Conservation (phyloP, 2,797 vertebrate species). For the Rhinoraja longicauda region DNA sequence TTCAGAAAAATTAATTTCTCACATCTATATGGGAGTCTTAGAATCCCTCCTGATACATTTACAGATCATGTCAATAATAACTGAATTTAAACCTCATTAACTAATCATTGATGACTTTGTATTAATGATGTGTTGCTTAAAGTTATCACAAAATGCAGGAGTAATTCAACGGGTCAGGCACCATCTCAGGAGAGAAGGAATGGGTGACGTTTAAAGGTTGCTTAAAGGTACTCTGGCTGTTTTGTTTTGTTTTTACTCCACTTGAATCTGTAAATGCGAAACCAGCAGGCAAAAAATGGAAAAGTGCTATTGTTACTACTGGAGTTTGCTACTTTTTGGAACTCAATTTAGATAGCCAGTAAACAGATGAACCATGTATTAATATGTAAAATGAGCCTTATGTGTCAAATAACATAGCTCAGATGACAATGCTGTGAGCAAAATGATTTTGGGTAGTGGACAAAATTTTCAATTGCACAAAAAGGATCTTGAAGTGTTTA, state of each 20-base stretch:
- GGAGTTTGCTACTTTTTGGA: background rate
- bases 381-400: background rate
- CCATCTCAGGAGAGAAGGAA: too few relatives aligned
- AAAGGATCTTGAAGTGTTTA: too few relatives aligned
- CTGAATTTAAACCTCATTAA: background rate
- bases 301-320: background rate
- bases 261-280: background rate
- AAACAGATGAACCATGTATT: background rate
- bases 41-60: background rate
- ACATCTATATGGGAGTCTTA: too few relatives aligned
- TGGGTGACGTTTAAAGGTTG: too few relatives aligned
- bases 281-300: background rate
- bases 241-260: background rate
- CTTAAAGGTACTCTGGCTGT: background rate
- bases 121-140: background rate
- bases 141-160: too few relatives aligned
- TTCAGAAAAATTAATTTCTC: background rate
- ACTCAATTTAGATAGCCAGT: background rate
- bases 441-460: background rate
- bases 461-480: background rate
- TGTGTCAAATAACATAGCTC: background rate
- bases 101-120: background rate
- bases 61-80: too few relatives aligned
- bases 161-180: too few relatives aligned
- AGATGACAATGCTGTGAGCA: background rate